Evolutionary conservation across 2,797 vertebrate genomes (phyloP), one percentile per base, ranked within the genome.

Genomic region (Oryzias dopingdopingensis): DNA sequence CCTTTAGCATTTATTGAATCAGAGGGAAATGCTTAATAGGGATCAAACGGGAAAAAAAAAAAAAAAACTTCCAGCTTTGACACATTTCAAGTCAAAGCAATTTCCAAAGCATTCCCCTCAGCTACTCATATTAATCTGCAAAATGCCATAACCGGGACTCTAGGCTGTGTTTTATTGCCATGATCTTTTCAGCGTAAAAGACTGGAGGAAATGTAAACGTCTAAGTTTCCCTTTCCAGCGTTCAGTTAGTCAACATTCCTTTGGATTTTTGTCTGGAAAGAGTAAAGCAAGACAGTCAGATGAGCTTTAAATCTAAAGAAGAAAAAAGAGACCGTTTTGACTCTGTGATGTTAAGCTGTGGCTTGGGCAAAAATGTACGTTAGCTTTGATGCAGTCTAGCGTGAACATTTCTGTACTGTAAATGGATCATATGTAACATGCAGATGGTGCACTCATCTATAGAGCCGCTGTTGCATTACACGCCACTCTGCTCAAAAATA

Each of bases 1-100:
- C 88, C 80, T 63, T 78, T 75, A 77, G 81, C 79, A 69, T 86
- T 81, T 86, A 89, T 89, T 87, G 88, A 90, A 86, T 89, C 77
- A 84, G 74, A 85, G 77, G 77, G 55, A 85, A 83, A 78, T 83
- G 79, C 81, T 88, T 84, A 84, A 89, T 80, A 52, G 80, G 84
- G 83, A 89, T 90, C 86, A 88, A 85, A 81, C 71, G 42, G 29
- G 43, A 44, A 42, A 29, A 56, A 53, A 65, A 69, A 49, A 70
- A 47, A 49, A 22, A 54, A 70, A 81, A 68, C 72, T 84, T 84
- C 82, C 75, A 88, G 72, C 72, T 57, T 72, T 85, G 79, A 86
- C 83, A 85, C 75, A 82, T 88, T 89, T 86, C 72, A 68, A 80
- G 81, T 86, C 72, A 79, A 79, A 85, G 80, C 72, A 68, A 77